Conservation (phyloP, 2,797 vertebrate genomes). For the Halcyon smyrnensis region DNA sequence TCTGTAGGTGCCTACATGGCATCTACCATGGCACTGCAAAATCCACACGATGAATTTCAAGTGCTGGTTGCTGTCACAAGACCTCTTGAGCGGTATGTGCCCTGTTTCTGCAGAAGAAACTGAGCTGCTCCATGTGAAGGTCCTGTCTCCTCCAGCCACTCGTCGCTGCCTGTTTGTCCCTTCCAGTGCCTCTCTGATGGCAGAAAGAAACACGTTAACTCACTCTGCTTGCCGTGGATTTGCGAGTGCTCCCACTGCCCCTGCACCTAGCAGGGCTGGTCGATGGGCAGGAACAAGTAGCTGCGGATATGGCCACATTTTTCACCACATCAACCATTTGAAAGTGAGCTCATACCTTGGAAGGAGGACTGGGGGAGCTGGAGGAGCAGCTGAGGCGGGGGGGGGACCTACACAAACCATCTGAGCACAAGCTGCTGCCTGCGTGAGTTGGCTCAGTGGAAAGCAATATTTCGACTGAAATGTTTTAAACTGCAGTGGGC, state of each 20-base stretch:
- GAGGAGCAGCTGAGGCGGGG: neutral
- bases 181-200: neutral
- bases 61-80: accelerated
- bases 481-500: neutral
- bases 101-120: neutral
- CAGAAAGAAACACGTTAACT: neutral
- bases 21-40: neutral
- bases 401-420: neutral
- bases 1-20: neutral
- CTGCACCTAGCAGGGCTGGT: neutral
- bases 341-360: neutral
- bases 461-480: neutral
- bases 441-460: neutral
- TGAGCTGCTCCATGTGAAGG: neutral
- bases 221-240: accelerated
- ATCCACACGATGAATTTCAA: neutral
- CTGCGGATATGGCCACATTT: neutral
- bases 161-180: neutral
- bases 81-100: neutral
- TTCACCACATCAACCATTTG: neutral
- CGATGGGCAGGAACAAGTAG: neutral
- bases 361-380: neutral
- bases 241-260: neutral
- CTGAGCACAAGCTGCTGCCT: neutral
- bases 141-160: neutral